phyloP scores from a whole-genome alignment of 2,113 vertebrate genomes.

The Lamprologus sp. region DNA sequence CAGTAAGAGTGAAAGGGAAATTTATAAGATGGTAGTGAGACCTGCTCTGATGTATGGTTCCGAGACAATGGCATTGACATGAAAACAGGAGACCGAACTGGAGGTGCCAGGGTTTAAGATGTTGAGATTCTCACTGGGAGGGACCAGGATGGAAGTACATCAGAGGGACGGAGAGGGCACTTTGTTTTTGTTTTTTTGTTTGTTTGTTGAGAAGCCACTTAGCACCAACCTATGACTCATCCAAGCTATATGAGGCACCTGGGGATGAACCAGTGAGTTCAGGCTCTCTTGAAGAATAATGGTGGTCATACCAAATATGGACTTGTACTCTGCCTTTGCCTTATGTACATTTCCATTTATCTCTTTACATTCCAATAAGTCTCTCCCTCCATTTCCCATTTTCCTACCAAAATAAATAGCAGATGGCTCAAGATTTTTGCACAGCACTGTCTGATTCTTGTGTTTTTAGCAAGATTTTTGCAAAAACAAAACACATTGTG shows the following conservation, averaged over 20 bases:
- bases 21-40: neutral
- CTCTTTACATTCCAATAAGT: neutral
- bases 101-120: neutral
- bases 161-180: neutral
- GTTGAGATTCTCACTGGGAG: neutral
- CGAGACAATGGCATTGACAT: neutral
- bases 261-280: neutral
- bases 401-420: neutral
- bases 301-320: neutral
- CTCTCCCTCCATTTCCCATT: neutral
- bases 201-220: neutral
- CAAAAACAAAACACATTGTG: neutral
- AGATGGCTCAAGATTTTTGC: neutral
- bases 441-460: neutral
- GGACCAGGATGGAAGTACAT: fast-evolving
- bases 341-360: neutral
- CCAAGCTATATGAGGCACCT: neutral
- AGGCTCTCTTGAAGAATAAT: neutral
- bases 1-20: neutral
- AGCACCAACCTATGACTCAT: neutral
- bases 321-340: neutral
- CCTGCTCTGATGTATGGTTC: neutral
- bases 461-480: neutral
- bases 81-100: neutral
- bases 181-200: neutral